Base-by-base conservation (phyloP, 1,140 invertebrate species). In the Drosophila nebulosa region DNA sequence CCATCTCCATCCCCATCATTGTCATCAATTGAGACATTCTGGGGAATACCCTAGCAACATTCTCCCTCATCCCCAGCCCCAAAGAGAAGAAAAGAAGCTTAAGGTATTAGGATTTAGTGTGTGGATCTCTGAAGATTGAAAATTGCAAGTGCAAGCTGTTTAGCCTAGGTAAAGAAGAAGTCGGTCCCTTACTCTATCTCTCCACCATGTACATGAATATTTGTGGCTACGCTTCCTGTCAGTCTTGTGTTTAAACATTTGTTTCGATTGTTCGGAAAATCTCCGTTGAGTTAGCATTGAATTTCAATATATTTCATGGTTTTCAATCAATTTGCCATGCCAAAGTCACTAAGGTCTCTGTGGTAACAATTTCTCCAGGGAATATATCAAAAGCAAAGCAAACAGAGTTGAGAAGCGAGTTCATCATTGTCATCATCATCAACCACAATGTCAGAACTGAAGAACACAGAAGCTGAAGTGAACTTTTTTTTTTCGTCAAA, bases 281-380 rank as follows among this genome's bases (percentile, higher is more conserved):
- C 18, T 50, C 61, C 4, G 16, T 53, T 46, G 58, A 56, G 24
- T 21, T 60, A 84, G 76, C 80, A 85, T 84, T 85, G 77, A 85
- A 80, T 85, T 85, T 85, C 81, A 85, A 85, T 85, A 81, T 71
- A 86, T 86, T 86, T 86, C 83, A 86, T 83, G 81, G 78, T 69
- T 86, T 83, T 86, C 83, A 86, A 86, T 86, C 81, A 86, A 88
- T 88, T 88, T 86, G 52, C 39, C 77, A 80, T 77, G 77, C 58
- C 69, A 56, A 61, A 71, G 56, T 74, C 74, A 62, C 70, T 63
- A 53, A 58, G 62, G 81, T 18, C 39, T 18, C 51, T 64, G 12
- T 14, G 2, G 16, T 7, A 65, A 66, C 42, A 76, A 73, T 60
- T 71, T 71, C 56, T 78, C 81, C 55, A 51, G 52, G 72, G 81